Conservation (phyloP, 2,888 invertebrate genomes). For the Torymus tubicola region DNA sequence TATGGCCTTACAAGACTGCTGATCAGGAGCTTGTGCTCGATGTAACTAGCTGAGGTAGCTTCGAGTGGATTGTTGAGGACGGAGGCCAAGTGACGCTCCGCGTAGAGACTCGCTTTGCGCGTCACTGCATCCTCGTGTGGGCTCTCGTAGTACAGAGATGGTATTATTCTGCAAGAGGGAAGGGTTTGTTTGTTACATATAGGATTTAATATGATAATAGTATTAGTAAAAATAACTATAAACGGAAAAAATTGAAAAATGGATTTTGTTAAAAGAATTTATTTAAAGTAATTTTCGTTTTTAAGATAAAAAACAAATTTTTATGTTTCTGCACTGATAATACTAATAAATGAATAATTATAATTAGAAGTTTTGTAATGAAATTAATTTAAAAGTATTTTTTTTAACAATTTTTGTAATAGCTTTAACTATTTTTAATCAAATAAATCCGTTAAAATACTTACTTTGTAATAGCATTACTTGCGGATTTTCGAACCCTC, state of each 20-base stretch:
- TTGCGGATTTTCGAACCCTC: conserved; percentile 85
- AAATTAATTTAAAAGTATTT: no score
- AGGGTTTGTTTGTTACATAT: no score
- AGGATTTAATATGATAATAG: no score
- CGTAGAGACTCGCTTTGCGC: conserved; percentile 77
- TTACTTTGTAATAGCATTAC: conserved; percentile 82
- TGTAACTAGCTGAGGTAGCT: conserved; percentile 47
- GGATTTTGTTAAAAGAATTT: no score
- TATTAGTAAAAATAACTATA: not conserved
- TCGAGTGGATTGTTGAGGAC: conserved; percentile 58
- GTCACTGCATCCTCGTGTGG: conserved; percentile 79
- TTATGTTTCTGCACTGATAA: no score
- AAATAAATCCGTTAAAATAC: conserved; percentile 52
- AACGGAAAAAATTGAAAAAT: not conserved
- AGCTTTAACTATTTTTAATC: not conserved
- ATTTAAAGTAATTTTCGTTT: no score
- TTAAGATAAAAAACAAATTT: no score
- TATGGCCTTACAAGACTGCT: conserved; percentile 79
- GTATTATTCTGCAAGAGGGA: conserved; percentile 75
- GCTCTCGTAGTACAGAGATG: conserved; percentile 76
- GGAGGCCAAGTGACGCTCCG: conserved; percentile 70
- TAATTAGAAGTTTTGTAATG: no score
- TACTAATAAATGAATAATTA: no score
- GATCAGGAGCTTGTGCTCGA: conserved; percentile 74
- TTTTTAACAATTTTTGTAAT: not conserved